Evolutionary conservation across 53 echinoderm and acorn worm species (phyloP), one percentile per base, ranked within the genome.

Genomic region (Apostichopus leukothele): DNA sequence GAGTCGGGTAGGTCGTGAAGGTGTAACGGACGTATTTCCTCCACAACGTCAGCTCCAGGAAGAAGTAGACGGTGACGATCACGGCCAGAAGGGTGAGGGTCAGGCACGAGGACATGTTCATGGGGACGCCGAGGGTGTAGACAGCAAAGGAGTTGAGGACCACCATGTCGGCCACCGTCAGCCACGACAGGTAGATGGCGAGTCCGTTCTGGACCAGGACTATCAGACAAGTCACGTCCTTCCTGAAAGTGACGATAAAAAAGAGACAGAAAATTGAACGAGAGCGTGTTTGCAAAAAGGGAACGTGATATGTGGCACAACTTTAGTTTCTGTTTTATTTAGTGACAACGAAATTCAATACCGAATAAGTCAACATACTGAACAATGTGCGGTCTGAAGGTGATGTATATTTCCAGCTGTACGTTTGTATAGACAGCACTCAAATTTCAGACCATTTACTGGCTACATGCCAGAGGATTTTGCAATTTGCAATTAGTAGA

Each of bases 171-270:
- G 67, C 85, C 50, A 85, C 13, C 39, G 85, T 85, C 27, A 60
- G 57, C 85, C 85, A 85, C 9, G 85, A 66, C 7, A 39, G 25
- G 68, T 85, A 85, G 68, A 85, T 85, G 4, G 85, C 67, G 11
- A 85, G 67, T 18, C 85, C 85, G 39, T 85, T 85, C 50, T 85
- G 85, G 16, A 85, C 85, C 67, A 85, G 26, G 50, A 85, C 68
- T 1, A 85, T 18, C 67, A 85, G 68, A 66, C 39, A 68, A 1
- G 67, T 85, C 51, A 85, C 12, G 66, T 85, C 85, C 27, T 25
- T 26, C 67, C 85, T 85, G 67, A 12, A 85, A 85, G 6, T 25
- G 0, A 74, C 20, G 14, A 16, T 1, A 7, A 25, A 3, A 3
- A 74, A 25, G 25, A 39, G 3, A 39, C 39, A 39, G 39, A 39